Evolutionary conservation across 2,888 invertebrate species (phyloP), one percentile per base, ranked within the genome.

Genomic region (Lysandra bellargus): DNA sequence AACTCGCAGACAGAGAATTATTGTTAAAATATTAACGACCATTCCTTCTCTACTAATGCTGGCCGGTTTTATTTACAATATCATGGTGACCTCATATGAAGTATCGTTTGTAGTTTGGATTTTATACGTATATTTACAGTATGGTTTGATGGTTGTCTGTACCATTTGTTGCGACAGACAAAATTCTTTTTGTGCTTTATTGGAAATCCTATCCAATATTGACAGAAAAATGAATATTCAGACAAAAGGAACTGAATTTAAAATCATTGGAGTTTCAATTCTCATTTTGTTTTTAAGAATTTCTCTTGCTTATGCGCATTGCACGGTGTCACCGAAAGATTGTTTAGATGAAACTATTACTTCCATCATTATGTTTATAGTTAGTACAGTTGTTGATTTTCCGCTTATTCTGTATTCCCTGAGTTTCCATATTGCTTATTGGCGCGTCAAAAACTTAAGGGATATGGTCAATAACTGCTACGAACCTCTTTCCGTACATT

Each of bases 341-440:
- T 76, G 76, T 17, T 1, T 76, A 7, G 7, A 23, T 3, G 33
- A 76, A 57, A 30, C 53, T 14, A 6, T 33, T 14, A 33, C 12
- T 30, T 17, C 53, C 57, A 6, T 33, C 33, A 33, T 53, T 7
- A 53, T 33, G 6, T 33, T 76, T 33, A 57, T 57, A 53, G 2
- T 76, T 30, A 76, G 14, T 49, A 17, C 76, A 17, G 30, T 53
- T 23, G 49, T 76, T 2, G 76, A 76, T 76, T 17, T 76, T 17
- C 53, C 76, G 5, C 53, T 76, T 53, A 7, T 76, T 76, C 57
- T 76, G 14, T 53, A 76, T 76, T 53, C 33, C 6, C 17, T 76
- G 5, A 76, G 17, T 76, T 76, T 76, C 23, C 76, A 76, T 57
- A 57, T 76, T 57, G 14, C 33, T 4, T 12, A 53, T 33, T 6